Percentiles rank a stretch among this genome's conserved stretches.
These are phyloP conservation scores for Hydrochoerus hydrochaeris DNA, from an alignment of 2,113 vertebrate species.

Conservation along the genomic window DNA sequence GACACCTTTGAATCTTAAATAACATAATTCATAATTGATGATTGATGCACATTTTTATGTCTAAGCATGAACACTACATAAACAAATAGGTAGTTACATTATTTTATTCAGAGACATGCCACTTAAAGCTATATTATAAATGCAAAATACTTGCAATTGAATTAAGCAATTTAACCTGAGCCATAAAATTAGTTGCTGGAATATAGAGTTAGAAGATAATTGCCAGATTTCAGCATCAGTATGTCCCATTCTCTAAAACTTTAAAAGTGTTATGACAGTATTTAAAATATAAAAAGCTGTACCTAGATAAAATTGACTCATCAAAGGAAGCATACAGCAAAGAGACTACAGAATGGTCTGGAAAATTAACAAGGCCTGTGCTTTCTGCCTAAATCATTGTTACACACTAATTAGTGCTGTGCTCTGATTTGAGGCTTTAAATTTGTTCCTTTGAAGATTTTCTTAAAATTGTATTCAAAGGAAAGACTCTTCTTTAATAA, in stretches of 20 bases:
- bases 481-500: constrained; percentile 75
- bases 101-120: constrained; percentile 81
- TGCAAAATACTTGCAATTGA: constrained; percentile 78
- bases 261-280: constrained; percentile 80
- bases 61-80: constrained; percentile 81
- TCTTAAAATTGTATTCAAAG: constrained; percentile 82
- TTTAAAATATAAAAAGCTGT: constrained; percentile 75
- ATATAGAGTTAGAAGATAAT: constrained; percentile 71
- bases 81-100: constrained; percentile 75
- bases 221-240: constrained; percentile 75
- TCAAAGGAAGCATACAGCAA: constrained; percentile 73
- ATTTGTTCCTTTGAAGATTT: constrained; percentile 85
- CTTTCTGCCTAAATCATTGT: constrained; percentile 72
- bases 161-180: constrained; percentile 74
- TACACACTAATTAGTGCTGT: constrained; percentile 79
- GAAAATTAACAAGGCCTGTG: constrained; percentile 77
- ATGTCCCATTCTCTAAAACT: constrained; percentile 73
- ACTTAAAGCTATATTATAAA: constrained; percentile 84
- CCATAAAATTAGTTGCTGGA: constrained; percentile 68
- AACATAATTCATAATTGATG: constrained; percentile 86
- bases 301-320: constrained; percentile 77
- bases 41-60: constrained; percentile 77
- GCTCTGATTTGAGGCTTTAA: constrained; percentile 73
- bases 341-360: constrained; percentile 73
- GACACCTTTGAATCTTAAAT: constrained; percentile 79